These are phyloP conservation scores for Dolichotis patagonum DNA, from an alignment of 2,113 vertebrate species.

Conservation along the genomic window DNA sequence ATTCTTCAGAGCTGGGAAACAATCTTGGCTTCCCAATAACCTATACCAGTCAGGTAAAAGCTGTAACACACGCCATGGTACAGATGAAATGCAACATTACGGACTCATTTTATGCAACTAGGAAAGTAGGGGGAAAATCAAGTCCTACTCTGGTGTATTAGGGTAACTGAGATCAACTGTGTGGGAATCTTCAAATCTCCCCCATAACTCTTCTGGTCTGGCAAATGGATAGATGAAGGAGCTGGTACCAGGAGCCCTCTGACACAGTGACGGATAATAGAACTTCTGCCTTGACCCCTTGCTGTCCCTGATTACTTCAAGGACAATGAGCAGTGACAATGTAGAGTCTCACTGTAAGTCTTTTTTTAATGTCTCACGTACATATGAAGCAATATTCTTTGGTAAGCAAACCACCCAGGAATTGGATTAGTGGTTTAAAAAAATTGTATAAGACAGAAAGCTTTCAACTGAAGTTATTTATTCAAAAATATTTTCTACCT, in stretches of 20 bases:
- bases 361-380: not conserved
- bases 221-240: not conserved
- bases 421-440: not conserved
- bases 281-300: not conserved
- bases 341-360: not conserved
- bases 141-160: not conserved
- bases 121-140: not conserved
- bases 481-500: conserved; percentile 70
- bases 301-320: not conserved
- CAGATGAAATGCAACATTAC: not conserved
- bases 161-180: not conserved
- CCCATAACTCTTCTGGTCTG: not conserved
- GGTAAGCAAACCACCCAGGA: not conserved
- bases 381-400: not conserved
- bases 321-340: not conserved
- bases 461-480: conserved; percentile 68
- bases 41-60: not conserved
- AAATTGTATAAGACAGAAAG: conserved; percentile 39
- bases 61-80: not conserved
- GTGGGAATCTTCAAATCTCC: not conserved
- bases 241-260: no score
- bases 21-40: not conserved
- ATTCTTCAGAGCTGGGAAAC: not conserved
- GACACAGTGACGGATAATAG: fast-evolving
- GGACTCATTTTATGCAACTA: not conserved